phyloP scores from a whole-genome alignment of 2,797 vertebrate species.

The Hydrolagus colliei region DNA sequence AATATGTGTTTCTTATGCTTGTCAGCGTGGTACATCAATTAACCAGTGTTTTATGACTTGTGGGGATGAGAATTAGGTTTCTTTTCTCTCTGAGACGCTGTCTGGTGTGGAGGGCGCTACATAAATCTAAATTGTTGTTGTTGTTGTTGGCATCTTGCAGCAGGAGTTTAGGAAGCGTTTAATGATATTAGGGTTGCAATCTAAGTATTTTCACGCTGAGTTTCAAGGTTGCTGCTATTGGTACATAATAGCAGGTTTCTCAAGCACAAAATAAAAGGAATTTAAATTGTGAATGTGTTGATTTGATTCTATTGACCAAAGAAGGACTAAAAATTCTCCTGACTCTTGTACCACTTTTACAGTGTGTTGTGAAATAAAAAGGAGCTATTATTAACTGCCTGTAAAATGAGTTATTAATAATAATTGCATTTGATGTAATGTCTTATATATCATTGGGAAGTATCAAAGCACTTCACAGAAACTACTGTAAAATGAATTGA shows the following conservation, averaged over 20 bases:
- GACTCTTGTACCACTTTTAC: background rate
- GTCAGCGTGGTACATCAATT: background rate
- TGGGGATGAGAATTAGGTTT: background rate
- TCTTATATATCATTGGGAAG: too few species aligned
- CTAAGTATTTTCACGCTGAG: too few species aligned
- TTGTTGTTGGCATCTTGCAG: too few species aligned
- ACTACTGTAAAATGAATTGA: too few species aligned
- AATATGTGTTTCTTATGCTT: background rate
- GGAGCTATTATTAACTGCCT: background rate
- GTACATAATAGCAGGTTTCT: background rate
- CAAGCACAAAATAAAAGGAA: background rate
- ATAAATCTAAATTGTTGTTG: too few species aligned
- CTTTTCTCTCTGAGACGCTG: too few species aligned
- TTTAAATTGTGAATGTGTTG: background rate
- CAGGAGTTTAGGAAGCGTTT: background rate
- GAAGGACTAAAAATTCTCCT: background rate
- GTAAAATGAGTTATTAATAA: background rate
- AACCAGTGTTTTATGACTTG: background rate
- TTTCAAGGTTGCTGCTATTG: background rate
- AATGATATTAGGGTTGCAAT: too few species aligned
- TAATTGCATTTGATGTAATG: too few species aligned
- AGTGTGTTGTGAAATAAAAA: background rate
- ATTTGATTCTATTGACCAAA: too few species aligned
- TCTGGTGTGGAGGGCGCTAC: too few species aligned
- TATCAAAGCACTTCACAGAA: too few species aligned